Conservation (phyloP, 2,113 vertebrate species). For the Ophthalmotilapia sp. region DNA sequence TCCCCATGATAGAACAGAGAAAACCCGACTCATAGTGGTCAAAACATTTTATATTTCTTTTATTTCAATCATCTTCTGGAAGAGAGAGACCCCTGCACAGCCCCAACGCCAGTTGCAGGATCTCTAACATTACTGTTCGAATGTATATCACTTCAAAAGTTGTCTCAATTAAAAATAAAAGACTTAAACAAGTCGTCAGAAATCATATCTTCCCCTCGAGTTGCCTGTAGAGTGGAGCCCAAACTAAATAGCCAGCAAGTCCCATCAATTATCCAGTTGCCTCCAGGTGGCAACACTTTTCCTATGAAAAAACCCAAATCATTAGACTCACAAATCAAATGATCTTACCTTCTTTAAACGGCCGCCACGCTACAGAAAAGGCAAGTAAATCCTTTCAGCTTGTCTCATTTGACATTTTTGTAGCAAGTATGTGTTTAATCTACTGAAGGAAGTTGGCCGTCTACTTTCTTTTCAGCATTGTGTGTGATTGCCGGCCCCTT, state of each 20-base stretch:
- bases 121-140: rapidly evolving
- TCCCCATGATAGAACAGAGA: background rate
- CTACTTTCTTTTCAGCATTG: background rate
- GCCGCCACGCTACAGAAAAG: background rate
- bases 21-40: background rate
- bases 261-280: background rate
- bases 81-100: background rate
- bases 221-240: background rate
- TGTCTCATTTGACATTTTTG: background rate
- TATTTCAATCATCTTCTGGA: background rate
- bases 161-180: background rate
- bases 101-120: background rate
- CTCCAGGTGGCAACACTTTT: background rate
- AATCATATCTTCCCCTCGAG: background rate
- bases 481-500: background rate
- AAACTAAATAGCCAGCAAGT: background rate
- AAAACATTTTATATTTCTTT: background rate
- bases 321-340: background rate
- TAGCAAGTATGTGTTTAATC: background rate
- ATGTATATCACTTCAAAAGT: background rate
- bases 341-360: conserved; percentile 28
- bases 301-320: background rate
- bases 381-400: background rate
- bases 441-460: background rate
- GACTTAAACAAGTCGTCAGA: background rate